Percentiles rank a stretch among this genome's conserved stretches.
Conservation (phyloP, 2,888 invertebrate species). For the Matsumyia berberina region DNA sequence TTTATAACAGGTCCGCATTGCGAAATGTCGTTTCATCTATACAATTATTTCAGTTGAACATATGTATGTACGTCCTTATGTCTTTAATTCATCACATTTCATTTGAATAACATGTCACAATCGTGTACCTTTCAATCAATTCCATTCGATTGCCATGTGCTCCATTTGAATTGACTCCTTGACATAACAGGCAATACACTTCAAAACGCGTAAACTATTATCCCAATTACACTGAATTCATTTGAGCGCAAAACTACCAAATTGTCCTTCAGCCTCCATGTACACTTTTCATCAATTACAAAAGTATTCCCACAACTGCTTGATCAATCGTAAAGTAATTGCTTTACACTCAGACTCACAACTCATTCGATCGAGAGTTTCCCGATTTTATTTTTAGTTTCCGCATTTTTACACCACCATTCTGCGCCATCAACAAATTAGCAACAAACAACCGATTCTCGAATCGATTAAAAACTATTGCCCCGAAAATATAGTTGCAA, state of each 20-base stretch:
- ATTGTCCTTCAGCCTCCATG: not conserved
- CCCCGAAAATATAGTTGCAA: slow-evolving; percentile 45
- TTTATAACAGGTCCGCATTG: too few species aligned
- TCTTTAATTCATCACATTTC: too few species aligned
- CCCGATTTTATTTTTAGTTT: slow-evolving; percentile 20
- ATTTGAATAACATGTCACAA: too few species aligned
- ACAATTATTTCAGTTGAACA: too few species aligned
- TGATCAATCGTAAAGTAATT: slow-evolving; percentile 25
- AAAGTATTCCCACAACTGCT: slow-evolving; percentile 2
- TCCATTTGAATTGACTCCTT: too few species aligned
- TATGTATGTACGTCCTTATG: too few species aligned
- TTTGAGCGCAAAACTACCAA: not conserved
- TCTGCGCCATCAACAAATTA: slow-evolving; percentile 64
- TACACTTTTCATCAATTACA: slow-evolving; percentile 1
- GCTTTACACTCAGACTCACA: slow-evolving; percentile 7
- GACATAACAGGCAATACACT: too few species aligned
- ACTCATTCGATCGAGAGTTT: slow-evolving; percentile 1
- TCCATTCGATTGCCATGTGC: too few species aligned
- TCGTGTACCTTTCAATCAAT: too few species aligned
- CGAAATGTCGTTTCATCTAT: too few species aligned
- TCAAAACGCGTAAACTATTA: too few species aligned
- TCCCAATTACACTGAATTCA: too few species aligned
- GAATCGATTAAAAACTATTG: slow-evolving; percentile 57
- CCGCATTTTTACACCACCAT: slow-evolving; percentile 26
- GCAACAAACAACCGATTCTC: slow-evolving; percentile 49